Evolutionary conservation across 2,797 vertebrate species (phyloP).

Genomic region (Silurus aristotelis): DNA sequence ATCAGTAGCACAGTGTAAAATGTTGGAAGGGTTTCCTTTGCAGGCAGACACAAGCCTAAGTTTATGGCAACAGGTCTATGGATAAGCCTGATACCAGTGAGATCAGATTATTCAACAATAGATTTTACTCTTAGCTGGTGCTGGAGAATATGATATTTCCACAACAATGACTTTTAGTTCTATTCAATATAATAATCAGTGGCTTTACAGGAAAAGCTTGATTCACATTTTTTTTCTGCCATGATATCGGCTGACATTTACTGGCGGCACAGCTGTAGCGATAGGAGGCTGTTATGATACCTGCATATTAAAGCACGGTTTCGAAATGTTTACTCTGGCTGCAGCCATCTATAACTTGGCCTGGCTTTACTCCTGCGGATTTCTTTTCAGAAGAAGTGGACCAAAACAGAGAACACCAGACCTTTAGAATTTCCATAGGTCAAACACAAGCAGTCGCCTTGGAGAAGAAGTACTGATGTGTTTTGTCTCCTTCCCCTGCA

Average conservation of each 20-base stretch:
- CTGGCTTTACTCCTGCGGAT: constrained; percentile 53
- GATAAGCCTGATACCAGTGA: constrained; percentile 71
- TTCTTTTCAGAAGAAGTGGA: constrained; percentile 64
- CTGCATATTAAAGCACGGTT: constrained; percentile 45
- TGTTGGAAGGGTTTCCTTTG: constrained; percentile 39
- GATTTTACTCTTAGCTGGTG: constrained; percentile 58
- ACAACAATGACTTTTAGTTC: constrained; percentile 68
- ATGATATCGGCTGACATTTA: constrained; percentile 52
- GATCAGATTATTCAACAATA: constrained; percentile 72
- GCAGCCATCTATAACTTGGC: constrained; percentile 27
- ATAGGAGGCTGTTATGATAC: constrained; percentile 38
- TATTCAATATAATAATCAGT: constrained; percentile 66
- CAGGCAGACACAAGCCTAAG: constrained; percentile 65
- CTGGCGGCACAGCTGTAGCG: constrained; percentile 29
- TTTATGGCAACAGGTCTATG: constrained; percentile 58
- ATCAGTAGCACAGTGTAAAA: constrained; percentile 27
- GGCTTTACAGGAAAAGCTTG: constrained; percentile 33
- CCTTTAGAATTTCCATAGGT: constrained; percentile 68
- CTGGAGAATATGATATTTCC: constrained; percentile 69
- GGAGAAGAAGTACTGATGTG: constrained; percentile 62
- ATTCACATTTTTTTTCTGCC: constrained; percentile 23
- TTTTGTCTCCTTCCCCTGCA: constrained; percentile 29
- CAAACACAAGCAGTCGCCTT: constrained; percentile 62
- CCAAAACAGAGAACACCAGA: constrained; percentile 45
- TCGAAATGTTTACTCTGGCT: constrained; percentile 41